Percentiles rank a stretch among this genome's conserved stretches.
These are phyloP conservation scores for Thelaira solivaga DNA, from an alignment of 2,888 invertebrate species.

Conservation along the genomic window DNA sequence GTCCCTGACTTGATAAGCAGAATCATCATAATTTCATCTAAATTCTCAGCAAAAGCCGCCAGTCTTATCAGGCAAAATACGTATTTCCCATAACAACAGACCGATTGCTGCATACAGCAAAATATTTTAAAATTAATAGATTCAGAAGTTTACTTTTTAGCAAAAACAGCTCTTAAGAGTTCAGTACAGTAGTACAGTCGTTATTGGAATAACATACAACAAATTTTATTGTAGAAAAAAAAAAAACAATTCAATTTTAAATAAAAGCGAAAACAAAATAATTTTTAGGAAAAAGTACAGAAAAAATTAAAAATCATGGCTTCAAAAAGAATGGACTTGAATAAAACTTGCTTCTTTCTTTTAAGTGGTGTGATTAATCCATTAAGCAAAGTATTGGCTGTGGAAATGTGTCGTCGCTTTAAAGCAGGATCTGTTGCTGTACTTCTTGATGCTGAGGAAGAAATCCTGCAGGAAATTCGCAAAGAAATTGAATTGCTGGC, in stretches of 20 bases:
- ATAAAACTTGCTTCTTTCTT: slow-evolving; percentile 81
- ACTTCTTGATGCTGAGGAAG: slow-evolving; percentile 85
- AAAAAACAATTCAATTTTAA: background rate
- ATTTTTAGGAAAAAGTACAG: background rate
- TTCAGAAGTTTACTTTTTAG: slow-evolving; percentile 51
- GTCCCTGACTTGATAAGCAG: no score
- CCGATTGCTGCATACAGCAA: background rate
- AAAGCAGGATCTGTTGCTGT: slow-evolving; percentile 84
- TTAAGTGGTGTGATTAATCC: slow-evolving; percentile 92
- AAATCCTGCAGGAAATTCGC: slow-evolving; percentile 82
- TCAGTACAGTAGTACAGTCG: slow-evolving; percentile 69
- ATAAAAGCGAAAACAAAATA: background rate
- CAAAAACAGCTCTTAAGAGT: slow-evolving; percentile 1
- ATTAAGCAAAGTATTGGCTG: slow-evolving; percentile 87
- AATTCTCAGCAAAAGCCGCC: background rate
- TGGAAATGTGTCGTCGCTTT: slow-evolving; percentile 83
- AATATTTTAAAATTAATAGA: background rate
- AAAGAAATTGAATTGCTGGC: slow-evolving; percentile 76
- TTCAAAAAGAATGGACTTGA: slow-evolving; percentile 78
- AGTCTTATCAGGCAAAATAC: background rate
- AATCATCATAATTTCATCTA: no score
- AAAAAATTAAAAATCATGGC: slow-evolving; percentile 65
- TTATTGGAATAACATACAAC: slow-evolving; percentile 63
- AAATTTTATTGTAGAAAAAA: background rate
- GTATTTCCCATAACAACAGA: slow-evolving; percentile 27